These are phyloP conservation scores for Chionoecetes opilio DNA, from an alignment of 1,140 invertebrate species.

Conservation along the genomic window DNA sequence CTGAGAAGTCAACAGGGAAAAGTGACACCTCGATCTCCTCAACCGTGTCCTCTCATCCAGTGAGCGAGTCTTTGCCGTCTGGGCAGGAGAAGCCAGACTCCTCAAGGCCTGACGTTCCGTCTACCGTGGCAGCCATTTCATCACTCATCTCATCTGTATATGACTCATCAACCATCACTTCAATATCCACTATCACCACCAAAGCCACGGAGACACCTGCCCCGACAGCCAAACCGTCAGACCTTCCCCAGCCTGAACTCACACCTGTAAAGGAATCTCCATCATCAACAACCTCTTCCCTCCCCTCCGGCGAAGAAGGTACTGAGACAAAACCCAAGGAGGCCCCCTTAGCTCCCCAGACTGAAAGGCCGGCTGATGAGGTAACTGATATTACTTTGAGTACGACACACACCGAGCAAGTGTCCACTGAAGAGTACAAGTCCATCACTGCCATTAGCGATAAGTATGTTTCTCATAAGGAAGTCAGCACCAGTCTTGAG, in stretches of 20 bases:
- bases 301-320: constrained; percentile 68
- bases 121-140: constrained; percentile 35
- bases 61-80: constrained; percentile 63
- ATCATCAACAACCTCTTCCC: constrained; percentile 72
- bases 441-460: constrained; percentile 80
- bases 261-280: constrained; percentile 42
- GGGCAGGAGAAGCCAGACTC: constrained; percentile 49
- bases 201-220: constrained; percentile 41
- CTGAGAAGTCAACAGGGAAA: constrained; percentile 60
- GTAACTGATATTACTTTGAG: constrained; percentile 63
- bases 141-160: constrained; percentile 67
- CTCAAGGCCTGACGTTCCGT: constrained; percentile 2
- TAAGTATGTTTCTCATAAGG: constrained; percentile 76
- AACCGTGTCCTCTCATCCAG: constrained; percentile 56
- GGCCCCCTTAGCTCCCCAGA: constrained; percentile 51
- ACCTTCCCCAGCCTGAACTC: constrained; percentile 48
- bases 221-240: constrained; percentile 48
- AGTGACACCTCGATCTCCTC: constrained; percentile 57
- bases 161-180: constrained; percentile 45
- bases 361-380: constrained; percentile 62
- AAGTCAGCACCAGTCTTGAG: constrained; percentile 52
- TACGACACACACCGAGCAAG: constrained; percentile 77
- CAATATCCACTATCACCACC: constrained; percentile 31
- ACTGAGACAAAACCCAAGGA: constrained; percentile 75
- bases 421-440: constrained; percentile 79